Evolutionary conservation across 35 echinoderm and acorn worm genomes (phyloP).

Genomic region (Ophioderma brevispina): DNA sequence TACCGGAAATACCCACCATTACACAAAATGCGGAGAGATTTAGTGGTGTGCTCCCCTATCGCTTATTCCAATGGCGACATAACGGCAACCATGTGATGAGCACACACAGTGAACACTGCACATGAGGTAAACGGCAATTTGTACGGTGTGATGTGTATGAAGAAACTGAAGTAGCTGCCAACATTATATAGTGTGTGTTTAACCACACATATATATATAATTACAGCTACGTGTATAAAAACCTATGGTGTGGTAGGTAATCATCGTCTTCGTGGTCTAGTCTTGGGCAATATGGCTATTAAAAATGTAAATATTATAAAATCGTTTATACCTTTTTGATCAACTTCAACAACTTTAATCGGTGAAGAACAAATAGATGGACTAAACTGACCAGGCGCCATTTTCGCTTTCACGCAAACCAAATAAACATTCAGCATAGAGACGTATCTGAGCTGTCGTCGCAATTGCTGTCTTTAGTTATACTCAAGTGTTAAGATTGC

Average conservation of each 20-base stretch:
- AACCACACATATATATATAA: neutral
- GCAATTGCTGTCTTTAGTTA: neutral
- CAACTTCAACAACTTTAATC: constrained; percentile 11
- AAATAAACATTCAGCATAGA: constrained; percentile 25
- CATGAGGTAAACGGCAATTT: too few species aligned
- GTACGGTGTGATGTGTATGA: neutral
- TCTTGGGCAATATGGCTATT: too few species aligned
- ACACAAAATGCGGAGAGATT: too few species aligned
- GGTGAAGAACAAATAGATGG: constrained; percentile 25
- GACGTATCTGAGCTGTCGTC: neutral
- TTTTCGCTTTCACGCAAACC: constrained; percentile 41
- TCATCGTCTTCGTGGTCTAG: too few species aligned
- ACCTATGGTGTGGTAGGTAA: too few species aligned
- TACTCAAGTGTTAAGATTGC: neutral
- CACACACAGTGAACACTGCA: too few species aligned
- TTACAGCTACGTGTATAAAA: neutral
- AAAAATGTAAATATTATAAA: too few species aligned
- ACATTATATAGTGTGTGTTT: neutral
- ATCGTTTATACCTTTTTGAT: constrained; percentile 37
- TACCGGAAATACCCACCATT: too few species aligned
- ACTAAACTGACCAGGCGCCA: constrained; percentile 27
- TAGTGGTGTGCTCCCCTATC: too few species aligned
- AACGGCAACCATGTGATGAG: too few species aligned
- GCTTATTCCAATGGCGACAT: too few species aligned
- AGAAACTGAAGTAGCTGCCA: neutral